A percentile compares a stretch with the other conserved stretches of the same genome.
Conservation (phyloP, 35 echinoderm and acorn worm species). For the Chiridota heheva region DNA sequence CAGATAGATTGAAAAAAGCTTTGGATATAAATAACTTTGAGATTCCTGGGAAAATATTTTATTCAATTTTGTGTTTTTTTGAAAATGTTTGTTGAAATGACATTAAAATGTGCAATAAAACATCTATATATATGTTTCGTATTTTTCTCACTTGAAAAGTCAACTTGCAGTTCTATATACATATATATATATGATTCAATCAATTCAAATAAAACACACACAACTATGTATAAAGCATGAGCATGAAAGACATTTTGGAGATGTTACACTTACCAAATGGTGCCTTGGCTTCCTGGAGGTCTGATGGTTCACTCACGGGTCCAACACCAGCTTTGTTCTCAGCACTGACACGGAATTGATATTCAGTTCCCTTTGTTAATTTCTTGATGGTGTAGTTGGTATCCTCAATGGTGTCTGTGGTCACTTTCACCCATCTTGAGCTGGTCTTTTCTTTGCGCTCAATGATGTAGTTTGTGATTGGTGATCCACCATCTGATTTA, state of each 20-base stretch:
- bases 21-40: too few relatives aligned
- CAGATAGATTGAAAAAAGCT: neutral
- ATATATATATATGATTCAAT: too few relatives aligned
- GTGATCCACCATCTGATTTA: constrained; percentile 59
- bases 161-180: constrained; percentile 72
- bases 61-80: constrained; percentile 59
- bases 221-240: too few relatives aligned
- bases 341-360: constrained; percentile 57
- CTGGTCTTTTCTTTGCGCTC: constrained; percentile 77
- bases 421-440: constrained; percentile 72
- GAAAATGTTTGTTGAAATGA: constrained; percentile 44
- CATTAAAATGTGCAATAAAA: too few relatives aligned
- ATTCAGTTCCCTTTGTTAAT: constrained; percentile 59
- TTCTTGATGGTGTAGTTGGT: constrained; percentile 64
- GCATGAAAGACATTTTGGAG: too few relatives aligned
- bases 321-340: constrained; percentile 84
- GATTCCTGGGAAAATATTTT: too few relatives aligned
- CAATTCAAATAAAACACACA: too few relatives aligned
- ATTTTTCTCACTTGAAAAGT: too few relatives aligned
- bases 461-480: constrained; percentile 68
- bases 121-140: too few relatives aligned
- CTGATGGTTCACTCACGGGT: constrained; percentile 66
- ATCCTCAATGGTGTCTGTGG: constrained; percentile 62
- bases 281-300: constrained; percentile 54
- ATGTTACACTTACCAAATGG: constrained; percentile 55